Evolutionary conservation across 1,140 invertebrate species (phyloP).

Genomic region (Thalassaphorura encarpata): DNA sequence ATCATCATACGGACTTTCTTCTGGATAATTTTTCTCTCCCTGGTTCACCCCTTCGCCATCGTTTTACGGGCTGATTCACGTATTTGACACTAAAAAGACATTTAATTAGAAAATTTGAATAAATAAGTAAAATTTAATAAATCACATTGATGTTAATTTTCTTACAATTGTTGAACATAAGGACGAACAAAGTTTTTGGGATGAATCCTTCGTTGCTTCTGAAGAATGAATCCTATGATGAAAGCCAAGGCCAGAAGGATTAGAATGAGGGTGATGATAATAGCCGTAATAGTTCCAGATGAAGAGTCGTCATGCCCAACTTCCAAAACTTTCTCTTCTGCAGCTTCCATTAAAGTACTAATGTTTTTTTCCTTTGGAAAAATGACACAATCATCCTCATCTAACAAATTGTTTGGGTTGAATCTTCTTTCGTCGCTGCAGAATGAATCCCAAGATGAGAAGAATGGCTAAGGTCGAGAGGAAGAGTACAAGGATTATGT

Average conservation of each 20-base stretch:
- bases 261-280: neutral
- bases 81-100: constrained; percentile 26
- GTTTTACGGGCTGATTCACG: constrained; percentile 21
- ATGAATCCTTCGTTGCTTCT: constrained; percentile 11
- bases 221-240: constrained; percentile 5
- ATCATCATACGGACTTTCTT: constrained; percentile 19
- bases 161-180: constrained; percentile 28
- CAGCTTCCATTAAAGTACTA: too few relatives aligned
- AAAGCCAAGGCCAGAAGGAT: neutral
- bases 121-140: neutral
- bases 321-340: too few relatives aligned
- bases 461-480: too few relatives aligned
- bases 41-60: neutral
- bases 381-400: too few relatives aligned
- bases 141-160: neutral
- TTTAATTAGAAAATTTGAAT: neutral
- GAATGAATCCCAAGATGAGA: too few relatives aligned
- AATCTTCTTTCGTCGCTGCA: too few relatives aligned
- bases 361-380: too few relatives aligned
- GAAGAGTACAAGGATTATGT: too few relatives aligned
- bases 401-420: too few relatives aligned
- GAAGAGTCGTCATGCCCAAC: too few relatives aligned
- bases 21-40: constrained; percentile 6
- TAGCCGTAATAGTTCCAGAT: constrained; percentile 16
- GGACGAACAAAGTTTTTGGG: constrained; percentile 24